Evolutionary conservation across 1,140 invertebrate species (phyloP), one percentile per base, ranked within the genome.

Genomic region (Onthophagus taurus): DNA sequence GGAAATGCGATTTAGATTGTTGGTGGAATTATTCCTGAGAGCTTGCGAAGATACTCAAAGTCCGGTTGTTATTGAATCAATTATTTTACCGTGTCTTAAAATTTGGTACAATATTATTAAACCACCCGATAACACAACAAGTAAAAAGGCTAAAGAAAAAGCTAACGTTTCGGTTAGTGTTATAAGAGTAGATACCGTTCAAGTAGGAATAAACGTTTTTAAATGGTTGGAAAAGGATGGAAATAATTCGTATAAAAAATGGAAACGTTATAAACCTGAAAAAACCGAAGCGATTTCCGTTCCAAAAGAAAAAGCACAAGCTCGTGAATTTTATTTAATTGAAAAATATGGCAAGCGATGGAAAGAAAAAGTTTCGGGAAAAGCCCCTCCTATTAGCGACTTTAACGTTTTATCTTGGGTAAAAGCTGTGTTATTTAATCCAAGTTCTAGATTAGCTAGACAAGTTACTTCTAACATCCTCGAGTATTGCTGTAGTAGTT

Each of bases 1-100:
- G 93, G 92, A 97, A 64, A 81, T 86, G 42, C 85, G 93, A 59
- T 66, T 97, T 0, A 78, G 88, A 29, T 89, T 88, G 58, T 84
- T 96, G 14, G 85, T 97, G 70, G 76, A 83, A 42, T 61, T 94
- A 18, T 92, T 91, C 57, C 60, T 89, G 30, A 79, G 84, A 68
- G 81, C 75, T 42, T 88, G 72, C 50, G 75, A 76, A 53, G 77
- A 81, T 52, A 78, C 72, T 0, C 76, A 75, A 47, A 82, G 75
- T 59, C 80, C 86, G 2, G 72, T 80, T 9, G 78, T 89, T 0
- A 81, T 85, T 71, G 83, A 88, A 53, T 78, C 76, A 30, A 74
- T 88, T 1, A 81, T 83, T 31, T 60, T 89, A 41, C 89, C 89
- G 0, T 93, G 89, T 60, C 64, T 93, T 3, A 81, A 86, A 51